These are phyloP conservation scores for Eubasilissa splendida DNA, from an alignment of 2,888 invertebrate genomes.

Conservation along the genomic window DNA sequence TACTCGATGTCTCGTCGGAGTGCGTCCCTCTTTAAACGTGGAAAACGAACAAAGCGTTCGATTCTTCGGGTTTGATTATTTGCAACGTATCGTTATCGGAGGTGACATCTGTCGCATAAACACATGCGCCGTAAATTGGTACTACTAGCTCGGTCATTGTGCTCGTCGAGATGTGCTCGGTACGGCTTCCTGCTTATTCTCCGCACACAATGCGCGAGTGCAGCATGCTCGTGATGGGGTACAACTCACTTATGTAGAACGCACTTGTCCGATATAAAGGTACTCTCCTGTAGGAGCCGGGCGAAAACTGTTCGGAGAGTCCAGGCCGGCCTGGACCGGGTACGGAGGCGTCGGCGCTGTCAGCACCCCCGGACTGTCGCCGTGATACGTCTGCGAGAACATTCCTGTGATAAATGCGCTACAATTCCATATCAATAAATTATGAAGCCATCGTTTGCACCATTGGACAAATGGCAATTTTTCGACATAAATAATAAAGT, in stretches of 20 bases:
- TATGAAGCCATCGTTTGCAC: slow-evolving; percentile 29
- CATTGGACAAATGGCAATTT: slow-evolving; percentile 31
- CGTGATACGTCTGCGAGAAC: slow-evolving; percentile 24
- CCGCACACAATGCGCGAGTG: not conserved
- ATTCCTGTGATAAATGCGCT: slow-evolving; percentile 32
- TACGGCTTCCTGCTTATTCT: not conserved
- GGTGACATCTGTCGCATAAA: slow-evolving; percentile 41
- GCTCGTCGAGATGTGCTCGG: not conserved
- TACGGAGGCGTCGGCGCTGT: not conserved
- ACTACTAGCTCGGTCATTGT: slow-evolving; percentile 9
- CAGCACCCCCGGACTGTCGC: slow-evolving; percentile 40
- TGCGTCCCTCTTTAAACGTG: slow-evolving; percentile 6
- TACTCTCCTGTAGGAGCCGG: not conserved
- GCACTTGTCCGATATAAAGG: not conserved
- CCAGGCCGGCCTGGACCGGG: not conserved
- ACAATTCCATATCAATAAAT: slow-evolving; percentile 41
- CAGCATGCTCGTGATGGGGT: not conserved
- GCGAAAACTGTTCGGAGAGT: no score
- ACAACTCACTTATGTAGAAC: not conserved
- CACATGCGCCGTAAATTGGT: slow-evolving; percentile 43
- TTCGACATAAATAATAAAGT: slow-evolving; percentile 37
- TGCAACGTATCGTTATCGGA: slow-evolving; percentile 41
- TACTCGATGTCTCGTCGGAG: slow-evolving; percentile 17
- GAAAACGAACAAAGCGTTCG: slow-evolving; percentile 29
- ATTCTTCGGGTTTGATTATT: slow-evolving; percentile 39